Evolutionary conservation across 2,113 vertebrate species (phyloP).

Genomic region (Bos taurus): ARS-UCD2.0 NC_037348.1:68996501-68997000

Average conservation of each 20-base stretch:
- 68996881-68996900: not conserved
- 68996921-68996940: not conserved
- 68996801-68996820: rapidly evolving
- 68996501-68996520: rapidly evolving
- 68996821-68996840: not conserved
- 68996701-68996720: rapidly evolving
- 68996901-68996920: not conserved
- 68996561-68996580: rapidly evolving
- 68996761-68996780: rapidly evolving
- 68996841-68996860: not conserved
- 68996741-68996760: not conserved
- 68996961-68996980: not conserved
- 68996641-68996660: not conserved
- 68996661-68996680: not conserved
- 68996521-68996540: rapidly evolving
- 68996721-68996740: rapidly evolving
- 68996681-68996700: rapidly evolving
- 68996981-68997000: rapidly evolving
- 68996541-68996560: rapidly evolving
- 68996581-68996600: rapidly evolving
- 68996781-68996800: rapidly evolving
- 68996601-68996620: rapidly evolving
- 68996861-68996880: not conserved
- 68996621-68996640: rapidly evolving
- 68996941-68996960: not conserved